These are phyloP conservation scores for Platanista minor DNA, from an alignment of 2,113 vertebrate species.

Conservation along the genomic window DNA sequence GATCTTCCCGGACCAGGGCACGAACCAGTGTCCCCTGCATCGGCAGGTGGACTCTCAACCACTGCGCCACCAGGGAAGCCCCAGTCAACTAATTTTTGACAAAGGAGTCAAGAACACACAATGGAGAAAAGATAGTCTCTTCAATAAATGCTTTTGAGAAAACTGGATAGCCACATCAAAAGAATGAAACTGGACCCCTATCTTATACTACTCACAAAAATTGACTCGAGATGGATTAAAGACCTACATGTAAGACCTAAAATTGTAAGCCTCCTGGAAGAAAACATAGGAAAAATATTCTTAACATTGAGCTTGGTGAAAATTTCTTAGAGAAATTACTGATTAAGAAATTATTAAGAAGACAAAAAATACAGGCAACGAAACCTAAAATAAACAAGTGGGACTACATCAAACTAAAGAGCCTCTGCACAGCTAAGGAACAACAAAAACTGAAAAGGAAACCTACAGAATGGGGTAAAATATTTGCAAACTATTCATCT, in stretches of 20 bases:
- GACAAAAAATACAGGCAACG: background rate
- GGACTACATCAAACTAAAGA: background rate
- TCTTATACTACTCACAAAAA: background rate
- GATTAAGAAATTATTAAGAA: background rate
- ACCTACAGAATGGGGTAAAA: background rate
- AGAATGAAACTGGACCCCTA: background rate
- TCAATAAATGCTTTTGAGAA: background rate
- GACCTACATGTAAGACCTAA: background rate
- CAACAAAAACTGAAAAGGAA: background rate
- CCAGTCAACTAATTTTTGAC: background rate
- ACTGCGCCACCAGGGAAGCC: no score
- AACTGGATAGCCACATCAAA: background rate
- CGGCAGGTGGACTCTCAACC: no score
- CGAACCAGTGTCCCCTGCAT: no score
- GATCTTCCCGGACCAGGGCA: no score
- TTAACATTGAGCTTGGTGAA: background rate
- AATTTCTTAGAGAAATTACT: background rate
- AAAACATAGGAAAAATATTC: background rate
- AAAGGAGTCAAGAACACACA: background rate
- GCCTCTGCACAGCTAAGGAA: background rate
- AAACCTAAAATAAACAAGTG: background rate
- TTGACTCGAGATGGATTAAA: background rate
- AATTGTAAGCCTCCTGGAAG: background rate
- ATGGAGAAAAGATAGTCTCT: no score
- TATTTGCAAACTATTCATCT: background rate